Evolutionary conservation across 64 coral and sea anemone species (phyloP), one percentile per base, ranked within the genome.

Genomic region (Porites lutea): DNA sequence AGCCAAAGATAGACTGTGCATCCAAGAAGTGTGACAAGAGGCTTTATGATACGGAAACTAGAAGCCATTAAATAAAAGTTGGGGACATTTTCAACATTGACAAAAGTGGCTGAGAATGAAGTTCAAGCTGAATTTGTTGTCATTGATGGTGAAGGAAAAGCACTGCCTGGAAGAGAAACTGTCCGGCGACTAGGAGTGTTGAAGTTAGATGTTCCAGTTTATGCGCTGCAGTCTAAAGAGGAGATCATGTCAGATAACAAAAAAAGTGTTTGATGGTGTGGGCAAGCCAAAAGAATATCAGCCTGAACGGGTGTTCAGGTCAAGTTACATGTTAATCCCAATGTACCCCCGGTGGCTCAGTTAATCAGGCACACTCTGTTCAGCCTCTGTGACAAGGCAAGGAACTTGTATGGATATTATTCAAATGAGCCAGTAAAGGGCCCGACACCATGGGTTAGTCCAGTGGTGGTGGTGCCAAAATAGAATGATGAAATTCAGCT

Each of bases 1-100:
- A 1, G 27, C 58, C 53, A 22, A 73, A 23, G 66, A 82, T 92
- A 13, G 52, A 81, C 16, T 93, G 84, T 22, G 58, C 18, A 0
- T 88, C 92, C 44, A 82, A 13, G 2, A 88, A 75, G 52, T 82
- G 77, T n/a, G 18, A 89, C 37, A 89, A 70, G 65, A 95, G 86
- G 75, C 37, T 89, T 53, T 94, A 69, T 61, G 15, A 0, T 94
- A 94, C 85, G 87, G 86, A 4, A 90, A 71, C 23, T 18, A 37
- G 0, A 15, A 77, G 84, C 79, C 79, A 48, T 58, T 95, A 18
- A 70, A 37, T 37, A 86, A 1, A 67, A 88, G 21, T 47, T 87
- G 15, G 82, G 83, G 13, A 93, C 72, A 57, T 93, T 93, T 53
- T 87, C 61, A 18, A 45, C 82, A 44, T 10, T 44, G 58, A 59